A percentile compares a stretch with the other conserved stretches of the same genome.
Conservation (phyloP, 2,113 vertebrate genomes). For the Pteruthius melanotis region DNA sequence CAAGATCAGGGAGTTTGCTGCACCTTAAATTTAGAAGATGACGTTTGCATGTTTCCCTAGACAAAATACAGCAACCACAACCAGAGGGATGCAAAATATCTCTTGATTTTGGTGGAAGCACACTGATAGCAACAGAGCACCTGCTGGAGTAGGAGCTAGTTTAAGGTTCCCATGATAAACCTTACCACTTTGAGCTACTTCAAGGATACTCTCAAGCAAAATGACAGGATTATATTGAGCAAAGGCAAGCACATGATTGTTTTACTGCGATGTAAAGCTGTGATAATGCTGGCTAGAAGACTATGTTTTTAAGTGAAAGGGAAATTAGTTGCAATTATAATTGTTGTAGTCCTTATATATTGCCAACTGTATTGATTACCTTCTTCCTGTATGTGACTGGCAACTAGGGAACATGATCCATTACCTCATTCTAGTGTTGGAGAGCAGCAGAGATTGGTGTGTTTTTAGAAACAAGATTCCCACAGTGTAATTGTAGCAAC, state of each 20-base stretch:
- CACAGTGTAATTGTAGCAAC: not conserved
- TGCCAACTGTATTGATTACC: conserved; percentile 23
- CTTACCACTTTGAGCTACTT: not conserved
- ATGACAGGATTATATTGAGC: not conserved
- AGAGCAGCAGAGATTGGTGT: not conserved
- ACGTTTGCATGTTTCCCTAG: not conserved
- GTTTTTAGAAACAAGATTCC: conserved; percentile 51
- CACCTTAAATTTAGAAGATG: not conserved
- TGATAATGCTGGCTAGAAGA: not conserved
- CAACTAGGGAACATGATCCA: not conserved
- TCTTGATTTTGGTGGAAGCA: not conserved
- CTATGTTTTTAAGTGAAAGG: not conserved
- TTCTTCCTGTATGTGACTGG: not conserved
- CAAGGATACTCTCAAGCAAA: not conserved
- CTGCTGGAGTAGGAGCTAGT: not conserved
- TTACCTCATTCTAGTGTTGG: not conserved
- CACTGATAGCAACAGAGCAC: not conserved
- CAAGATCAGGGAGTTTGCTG: not conserved
- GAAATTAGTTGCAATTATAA: not conserved
- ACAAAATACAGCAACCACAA: not conserved
- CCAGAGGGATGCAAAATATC: not conserved
- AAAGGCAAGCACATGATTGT: not conserved
- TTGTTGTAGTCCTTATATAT: not conserved
- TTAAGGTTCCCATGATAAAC: not conserved
- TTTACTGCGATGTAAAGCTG: not conserved